Conservation (phyloP, 2,888 invertebrate species). For the Phlogophora meticulosa region DNA sequence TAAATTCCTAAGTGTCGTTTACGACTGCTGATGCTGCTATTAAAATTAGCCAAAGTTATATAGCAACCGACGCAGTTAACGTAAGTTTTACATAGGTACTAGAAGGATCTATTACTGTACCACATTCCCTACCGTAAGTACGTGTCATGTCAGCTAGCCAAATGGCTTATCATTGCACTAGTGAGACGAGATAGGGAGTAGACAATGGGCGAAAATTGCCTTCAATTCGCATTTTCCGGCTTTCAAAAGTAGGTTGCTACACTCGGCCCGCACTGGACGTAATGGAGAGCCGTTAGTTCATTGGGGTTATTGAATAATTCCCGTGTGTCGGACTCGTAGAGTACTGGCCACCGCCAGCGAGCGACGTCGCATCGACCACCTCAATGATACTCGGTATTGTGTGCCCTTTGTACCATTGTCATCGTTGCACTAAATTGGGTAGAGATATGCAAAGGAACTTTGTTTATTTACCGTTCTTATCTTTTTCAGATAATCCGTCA, state of each 20-base stretch:
- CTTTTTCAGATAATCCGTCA: slow-evolving; percentile 94
- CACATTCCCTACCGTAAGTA: slow-evolving; percentile 28
- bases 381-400: slow-evolving; percentile 76
- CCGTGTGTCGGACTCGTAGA: slow-evolving; percentile 76
- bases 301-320: slow-evolving; percentile 90
- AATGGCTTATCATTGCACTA: slow-evolving; percentile 63
- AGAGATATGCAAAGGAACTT: neutral
- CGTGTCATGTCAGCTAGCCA: slow-evolving; percentile 38
- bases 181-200: slow-evolving; percentile 74
- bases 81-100: slow-evolving; percentile 14
- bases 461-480: slow-evolving; percentile 25
- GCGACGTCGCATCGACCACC: slow-evolving; percentile 64
- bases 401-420: slow-evolving; percentile 48
- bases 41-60: slow-evolving; percentile 49
- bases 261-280: slow-evolving; percentile 82
- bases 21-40: slow-evolving; percentile 38
- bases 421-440: slow-evolving; percentile 2
- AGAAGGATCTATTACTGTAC: slow-evolving; percentile 24
- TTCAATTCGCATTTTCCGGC: slow-evolving; percentile 91
- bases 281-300: slow-evolving; percentile 89
- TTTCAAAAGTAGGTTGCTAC: slow-evolving; percentile 88
- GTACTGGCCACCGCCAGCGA: slow-evolving; percentile 69
- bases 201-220: slow-evolving; percentile 86
- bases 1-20: slow-evolving; percentile 53
- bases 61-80: slow-evolving; percentile 20